phyloP scores from a whole-genome alignment of 1,140 invertebrate genomes.

The Habropoda laboriosa region DNA sequence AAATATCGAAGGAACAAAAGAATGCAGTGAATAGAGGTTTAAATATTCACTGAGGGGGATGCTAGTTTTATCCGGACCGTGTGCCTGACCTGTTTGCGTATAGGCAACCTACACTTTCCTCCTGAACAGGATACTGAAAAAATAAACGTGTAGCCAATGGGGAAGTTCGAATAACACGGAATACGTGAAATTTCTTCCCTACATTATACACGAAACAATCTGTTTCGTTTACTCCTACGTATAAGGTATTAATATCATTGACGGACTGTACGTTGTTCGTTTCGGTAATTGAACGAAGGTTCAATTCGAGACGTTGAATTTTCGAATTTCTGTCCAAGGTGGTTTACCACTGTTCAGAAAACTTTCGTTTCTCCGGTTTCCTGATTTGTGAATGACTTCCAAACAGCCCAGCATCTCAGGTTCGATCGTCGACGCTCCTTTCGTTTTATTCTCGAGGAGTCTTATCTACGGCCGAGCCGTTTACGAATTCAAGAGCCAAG shows the following conservation, averaged over 20 bases:
- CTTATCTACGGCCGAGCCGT: conserved; percentile 53
- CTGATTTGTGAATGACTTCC: conserved; percentile 58
- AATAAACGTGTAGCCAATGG: neutral
- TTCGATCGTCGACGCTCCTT: conserved; percentile 53
- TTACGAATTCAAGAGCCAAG: conserved; percentile 57
- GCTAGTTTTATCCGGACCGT: conserved; percentile 4
- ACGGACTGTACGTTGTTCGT: too few relatives aligned
- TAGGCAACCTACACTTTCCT: neutral
- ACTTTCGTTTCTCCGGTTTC: neutral
- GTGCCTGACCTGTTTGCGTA: neutral
- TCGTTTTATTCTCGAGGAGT: conserved; percentile 57
- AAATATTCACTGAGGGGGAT: conserved; percentile 54
- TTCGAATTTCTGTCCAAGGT: neutral
- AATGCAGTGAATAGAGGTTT: conserved; percentile 18
- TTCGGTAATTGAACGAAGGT: too few relatives aligned
- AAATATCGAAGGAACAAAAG: conserved; percentile 47
- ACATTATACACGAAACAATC: too few relatives aligned
- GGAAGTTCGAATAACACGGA: neutral
- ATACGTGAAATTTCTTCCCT: neutral
- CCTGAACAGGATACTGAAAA: neutral
- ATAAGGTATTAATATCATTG: neutral
- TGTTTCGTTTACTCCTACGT: too few relatives aligned
- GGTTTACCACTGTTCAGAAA: too few relatives aligned
- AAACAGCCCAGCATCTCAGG: conserved; percentile 39
- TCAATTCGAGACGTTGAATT: too few relatives aligned